phyloP scores from a whole-genome alignment of 2,888 invertebrate genomes.

The Athalia rosae region DNA sequence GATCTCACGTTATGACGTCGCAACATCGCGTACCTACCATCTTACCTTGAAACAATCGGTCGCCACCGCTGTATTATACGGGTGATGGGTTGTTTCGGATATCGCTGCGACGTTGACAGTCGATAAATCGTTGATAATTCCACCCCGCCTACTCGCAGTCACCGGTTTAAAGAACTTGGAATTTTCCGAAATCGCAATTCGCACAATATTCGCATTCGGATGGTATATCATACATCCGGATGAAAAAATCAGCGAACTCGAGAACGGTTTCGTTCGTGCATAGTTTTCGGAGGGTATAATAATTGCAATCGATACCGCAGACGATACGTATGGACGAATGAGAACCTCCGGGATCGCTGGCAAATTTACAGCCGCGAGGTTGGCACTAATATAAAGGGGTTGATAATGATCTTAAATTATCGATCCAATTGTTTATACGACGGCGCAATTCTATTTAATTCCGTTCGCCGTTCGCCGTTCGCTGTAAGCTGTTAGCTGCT shows the following conservation, averaged over 20 bases:
- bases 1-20: slow-evolving; percentile 70
- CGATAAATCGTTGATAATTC: slow-evolving; percentile 61
- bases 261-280: too few relatives aligned
- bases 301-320: too few relatives aligned
- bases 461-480: slow-evolving; percentile 46
- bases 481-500: slow-evolving; percentile 32
- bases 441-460: slow-evolving; percentile 70
- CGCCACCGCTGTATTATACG: too few relatives aligned
- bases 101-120: slow-evolving; percentile 61
- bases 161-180: not conserved
- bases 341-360: slow-evolving; percentile 62
- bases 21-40: slow-evolving; percentile 60
- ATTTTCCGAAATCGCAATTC: not conserved
- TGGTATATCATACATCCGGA: too few relatives aligned
- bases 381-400: slow-evolving; percentile 68
- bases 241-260: too few relatives aligned
- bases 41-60: slow-evolving; percentile 72
- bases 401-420: slow-evolving; percentile 73
- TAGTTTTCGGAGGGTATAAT: too few relatives aligned
- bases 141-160: not conserved
- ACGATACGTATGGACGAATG: slow-evolving; percentile 48
- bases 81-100: slow-evolving; percentile 63
- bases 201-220: too few relatives aligned
- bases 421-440: slow-evolving; percentile 73
- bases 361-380: slow-evolving; percentile 65